Percentiles rank a stretch among this genome's conserved stretches.
phyloP scores from a whole-genome alignment of 2,113 vertebrate species.

The Nerophis lumbriciformis region DNA sequence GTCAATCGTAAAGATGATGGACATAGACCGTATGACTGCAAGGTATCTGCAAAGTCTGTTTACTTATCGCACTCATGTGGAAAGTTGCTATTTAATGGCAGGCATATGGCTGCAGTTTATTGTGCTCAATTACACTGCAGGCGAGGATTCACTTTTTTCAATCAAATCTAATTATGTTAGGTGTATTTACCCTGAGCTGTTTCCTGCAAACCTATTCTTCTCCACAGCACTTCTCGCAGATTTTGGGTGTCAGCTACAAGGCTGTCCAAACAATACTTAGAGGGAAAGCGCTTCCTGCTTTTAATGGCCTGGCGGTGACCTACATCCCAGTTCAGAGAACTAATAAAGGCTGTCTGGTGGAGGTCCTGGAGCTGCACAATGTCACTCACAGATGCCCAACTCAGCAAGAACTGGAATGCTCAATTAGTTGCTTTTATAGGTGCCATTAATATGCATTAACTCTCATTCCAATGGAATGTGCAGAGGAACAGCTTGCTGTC shows the following conservation, averaged over 20 bases:
- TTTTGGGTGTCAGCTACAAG: slow-evolving; percentile 62
- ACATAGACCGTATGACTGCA: slow-evolving; percentile 21
- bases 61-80: slow-evolving; percentile 55
- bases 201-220: slow-evolving; percentile 10
- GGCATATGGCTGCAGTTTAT: slow-evolving; percentile 61
- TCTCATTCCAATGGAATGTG: slow-evolving; percentile 51
- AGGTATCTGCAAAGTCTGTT: slow-evolving; percentile 46
- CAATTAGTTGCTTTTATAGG: slow-evolving; percentile 89
- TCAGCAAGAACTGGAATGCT: slow-evolving; percentile 95
- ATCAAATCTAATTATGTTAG: slow-evolving; percentile 30
- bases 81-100: slow-evolving; percentile 54
- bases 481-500: slow-evolving; percentile 46
- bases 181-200: slow-evolving; percentile 20
- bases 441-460: slow-evolving; percentile 76
- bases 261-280: slow-evolving; percentile 62
- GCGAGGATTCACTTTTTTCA: slow-evolving; percentile 61
- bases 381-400: slow-evolving; percentile 94
- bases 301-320: slow-evolving; percentile 86
- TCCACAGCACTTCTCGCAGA: slow-evolving; percentile 35
- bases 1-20: slow-evolving; percentile 12
- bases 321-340: slow-evolving; percentile 94
- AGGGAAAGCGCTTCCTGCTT: slow-evolving; percentile 76
- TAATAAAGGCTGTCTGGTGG: slow-evolving; percentile 91
- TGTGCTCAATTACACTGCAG: slow-evolving; percentile 59
- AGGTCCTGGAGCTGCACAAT: slow-evolving; percentile 92